These are phyloP conservation scores for Thysanoteuthis rhombus DNA, from an alignment of 2,888 invertebrate species.

Conservation along the genomic window DNA sequence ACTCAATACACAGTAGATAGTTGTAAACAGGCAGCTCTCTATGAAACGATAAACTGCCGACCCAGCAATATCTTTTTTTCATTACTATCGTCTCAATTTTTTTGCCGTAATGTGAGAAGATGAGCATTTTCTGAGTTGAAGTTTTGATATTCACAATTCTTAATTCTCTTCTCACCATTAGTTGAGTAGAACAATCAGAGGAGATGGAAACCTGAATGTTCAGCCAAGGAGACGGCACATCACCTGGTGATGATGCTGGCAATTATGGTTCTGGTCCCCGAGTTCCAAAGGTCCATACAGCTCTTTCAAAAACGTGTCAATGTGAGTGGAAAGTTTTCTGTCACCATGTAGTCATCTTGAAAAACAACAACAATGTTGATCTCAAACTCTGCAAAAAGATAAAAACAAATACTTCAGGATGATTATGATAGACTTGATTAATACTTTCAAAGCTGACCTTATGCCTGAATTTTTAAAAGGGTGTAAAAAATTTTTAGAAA, in stretches of 20 bases:
- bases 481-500: too few species aligned
- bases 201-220: not conserved
- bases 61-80: not conserved
- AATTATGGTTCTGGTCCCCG: not conserved
- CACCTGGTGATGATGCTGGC: not conserved
- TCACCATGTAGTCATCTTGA: conserved; percentile 90
- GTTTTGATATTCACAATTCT: not conserved
- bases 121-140: not conserved
- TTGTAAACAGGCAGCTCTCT: not conserved
- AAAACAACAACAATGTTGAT: conserved; percentile 91
- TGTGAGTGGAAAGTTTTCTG: conserved; percentile 90
- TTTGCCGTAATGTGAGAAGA: too few species aligned
- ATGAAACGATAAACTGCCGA: not conserved
- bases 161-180: not conserved
- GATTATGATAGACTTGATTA: not conserved
- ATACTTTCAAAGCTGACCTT: too few species aligned
- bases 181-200: not conserved
- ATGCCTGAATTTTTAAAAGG: too few species aligned
- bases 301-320: conserved; percentile 63
- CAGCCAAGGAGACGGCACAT: not conserved
- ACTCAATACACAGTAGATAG: not conserved
- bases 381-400: conserved; percentile 85
- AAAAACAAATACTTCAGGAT: conserved; percentile 34
- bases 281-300: not conserved
- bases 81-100: not conserved